Evolutionary conservation across 2,113 vertebrate species (phyloP).

Genomic region (Forbesichthys papilliferus): DNA sequence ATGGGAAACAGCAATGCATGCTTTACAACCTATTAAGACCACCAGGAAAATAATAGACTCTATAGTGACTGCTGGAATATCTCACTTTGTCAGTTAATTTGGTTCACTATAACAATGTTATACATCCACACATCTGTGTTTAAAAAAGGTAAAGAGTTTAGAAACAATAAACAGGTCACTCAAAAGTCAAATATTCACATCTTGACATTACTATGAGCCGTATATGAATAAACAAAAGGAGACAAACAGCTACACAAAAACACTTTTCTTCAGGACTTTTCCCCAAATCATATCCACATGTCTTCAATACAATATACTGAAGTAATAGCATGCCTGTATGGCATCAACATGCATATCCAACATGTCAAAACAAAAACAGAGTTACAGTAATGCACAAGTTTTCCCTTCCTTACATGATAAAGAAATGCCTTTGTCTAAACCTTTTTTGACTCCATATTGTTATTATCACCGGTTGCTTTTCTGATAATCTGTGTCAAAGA

Average conservation of each 20-base stretch:
- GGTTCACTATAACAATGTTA: not conserved
- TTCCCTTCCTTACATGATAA: constrained; percentile 6
- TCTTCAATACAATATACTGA: not conserved
- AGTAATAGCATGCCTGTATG: not conserved
- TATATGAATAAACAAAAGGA: constrained; percentile 4
- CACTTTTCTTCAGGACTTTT: not conserved
- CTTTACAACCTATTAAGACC: not conserved
- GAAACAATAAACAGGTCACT: not conserved
- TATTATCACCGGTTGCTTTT: constrained; percentile 1
- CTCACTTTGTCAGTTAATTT: not conserved
- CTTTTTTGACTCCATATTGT: not conserved
- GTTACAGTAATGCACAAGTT: not conserved
- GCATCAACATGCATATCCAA: not conserved
- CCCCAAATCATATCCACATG: not conserved
- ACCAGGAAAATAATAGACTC: not conserved
- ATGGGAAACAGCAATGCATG: not conserved
- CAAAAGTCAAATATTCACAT: not conserved
- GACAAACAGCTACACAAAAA: not conserved
- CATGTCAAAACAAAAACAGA: constrained; percentile 9
- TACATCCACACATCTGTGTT: not conserved
- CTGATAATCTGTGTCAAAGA: not conserved
- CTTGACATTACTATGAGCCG: not conserved
- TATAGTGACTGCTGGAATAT: not conserved
- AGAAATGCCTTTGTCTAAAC: constrained; percentile 36
- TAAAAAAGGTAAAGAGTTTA: not conserved